These are phyloP conservation scores for Schizaphis graminum DNA, from an alignment of 2,888 invertebrate species.

Conservation along the genomic window DNA sequence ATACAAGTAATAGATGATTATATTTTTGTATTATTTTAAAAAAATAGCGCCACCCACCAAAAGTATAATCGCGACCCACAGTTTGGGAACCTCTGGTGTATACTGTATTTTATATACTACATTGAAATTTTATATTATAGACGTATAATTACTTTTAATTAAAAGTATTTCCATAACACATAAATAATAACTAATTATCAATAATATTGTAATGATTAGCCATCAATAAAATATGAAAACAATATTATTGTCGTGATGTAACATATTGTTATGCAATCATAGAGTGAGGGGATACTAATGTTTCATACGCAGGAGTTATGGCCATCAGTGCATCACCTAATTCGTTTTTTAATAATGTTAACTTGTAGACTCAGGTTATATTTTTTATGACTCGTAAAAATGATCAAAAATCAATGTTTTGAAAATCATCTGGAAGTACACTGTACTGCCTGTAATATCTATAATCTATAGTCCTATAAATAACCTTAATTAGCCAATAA, in stretches of 20 bases:
- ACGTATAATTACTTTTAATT: not conserved
- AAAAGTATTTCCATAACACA: not conserved
- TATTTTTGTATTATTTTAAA: no score
- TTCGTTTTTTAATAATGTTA: not conserved
- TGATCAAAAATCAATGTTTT: not conserved
- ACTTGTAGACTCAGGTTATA: not conserved
- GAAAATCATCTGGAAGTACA: not conserved
- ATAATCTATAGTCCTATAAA: not conserved
- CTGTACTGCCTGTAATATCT: not conserved
- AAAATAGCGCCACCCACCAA: no score
- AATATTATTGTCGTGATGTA: not conserved
- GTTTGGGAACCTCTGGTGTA: no score
- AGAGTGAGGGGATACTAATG: not conserved
- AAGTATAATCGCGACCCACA: no score
- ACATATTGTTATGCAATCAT: not conserved
- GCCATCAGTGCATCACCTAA: not conserved
- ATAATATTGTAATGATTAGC: not conserved
- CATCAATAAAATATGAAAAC: not conserved
- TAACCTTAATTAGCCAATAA: not conserved
- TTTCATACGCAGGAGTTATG: not conserved
- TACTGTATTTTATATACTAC: not conserved
- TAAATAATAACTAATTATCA: not conserved
- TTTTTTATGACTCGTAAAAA: not conserved
- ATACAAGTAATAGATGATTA: no score
- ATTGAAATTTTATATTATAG: not conserved